Evolutionary conservation across 2,113 vertebrate genomes (phyloP), one percentile per base, ranked within the genome.

Genomic region (Poeciliopsis occidentalis): DNA sequence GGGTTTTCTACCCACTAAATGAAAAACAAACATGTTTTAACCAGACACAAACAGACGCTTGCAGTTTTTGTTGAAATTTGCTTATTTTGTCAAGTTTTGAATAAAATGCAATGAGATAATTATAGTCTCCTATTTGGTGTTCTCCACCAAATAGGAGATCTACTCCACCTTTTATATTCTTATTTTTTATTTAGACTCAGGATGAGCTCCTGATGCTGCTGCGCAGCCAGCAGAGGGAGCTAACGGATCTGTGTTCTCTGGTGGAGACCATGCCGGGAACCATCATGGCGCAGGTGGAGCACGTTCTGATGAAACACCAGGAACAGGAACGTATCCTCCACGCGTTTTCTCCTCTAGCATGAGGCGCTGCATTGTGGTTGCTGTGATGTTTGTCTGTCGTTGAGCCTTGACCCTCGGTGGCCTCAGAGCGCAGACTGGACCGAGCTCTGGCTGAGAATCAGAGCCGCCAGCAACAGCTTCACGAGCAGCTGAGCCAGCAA

Each of bases 271-370:
- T 97, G 61, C 97, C 98, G 86, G 96, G 94, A 88, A 95, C 96
- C 10, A 94, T 99, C 8, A 95, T 95, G 85, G 93, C 95, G 67
- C 98, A 96, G 0, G 87, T 98, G 2, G 97, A 98, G 81, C 95
- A 95, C 7, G 94, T 95, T 60, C 90, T 98, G 1, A 95, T 94
- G 73, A 95, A 93, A 29, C 95, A 97, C 78, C 97, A 97, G 60
- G 96, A 99, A 75, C 96, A 99, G 60, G 96, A 98, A 65, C 96
- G 98, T 99, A 99, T 99, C 98, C 96, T 96, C 94, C 85, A 31
- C 12, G 32, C 17, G 12, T 12, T 10, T 57, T 8, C 8, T 57
- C 51, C 22, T 54, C 51, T 8, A 8, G 22, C 24, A 57, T n/a
- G 10, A 57, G 17, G 17, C 17, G 51, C 51, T 57, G 51, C 51